These are phyloP conservation scores for Catamblyrhynchus diadema DNA, from an alignment of 2,797 vertebrate genomes.

Conservation along the genomic window DNA sequence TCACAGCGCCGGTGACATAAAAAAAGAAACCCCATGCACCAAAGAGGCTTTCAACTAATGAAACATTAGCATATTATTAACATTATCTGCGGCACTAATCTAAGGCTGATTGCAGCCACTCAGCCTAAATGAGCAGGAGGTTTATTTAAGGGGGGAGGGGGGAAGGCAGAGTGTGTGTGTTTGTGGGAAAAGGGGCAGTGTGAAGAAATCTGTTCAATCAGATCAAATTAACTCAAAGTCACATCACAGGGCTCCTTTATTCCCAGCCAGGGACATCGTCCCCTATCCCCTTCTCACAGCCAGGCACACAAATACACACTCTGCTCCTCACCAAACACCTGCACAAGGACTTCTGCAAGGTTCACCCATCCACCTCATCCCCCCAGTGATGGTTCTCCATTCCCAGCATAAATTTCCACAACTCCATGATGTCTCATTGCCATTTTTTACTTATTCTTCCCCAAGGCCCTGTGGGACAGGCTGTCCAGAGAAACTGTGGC, in stretches of 20 bases:
- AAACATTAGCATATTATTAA: slow-evolving; percentile 91
- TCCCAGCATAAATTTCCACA: neutral
- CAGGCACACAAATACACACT: neutral
- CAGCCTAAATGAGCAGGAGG: slow-evolving; percentile 79
- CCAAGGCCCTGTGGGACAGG: neutral
- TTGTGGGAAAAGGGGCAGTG: slow-evolving; percentile 8
- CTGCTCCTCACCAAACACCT: neutral
- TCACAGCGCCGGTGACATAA: neutral
- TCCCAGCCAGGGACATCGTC: neutral
- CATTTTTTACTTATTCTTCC: neutral
- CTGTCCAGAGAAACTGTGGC: neutral
- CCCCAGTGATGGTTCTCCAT: neutral
- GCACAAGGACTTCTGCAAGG: neutral
- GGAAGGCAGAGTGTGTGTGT: neutral
- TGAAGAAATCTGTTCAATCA: slow-evolving; percentile 65
- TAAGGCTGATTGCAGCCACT: slow-evolving; percentile 80
- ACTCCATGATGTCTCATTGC: neutral
- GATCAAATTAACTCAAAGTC: slow-evolving; percentile 75
- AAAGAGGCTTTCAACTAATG: slow-evolving; percentile 84
- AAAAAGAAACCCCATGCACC: slow-evolving; percentile 68
- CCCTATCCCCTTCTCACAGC: neutral
- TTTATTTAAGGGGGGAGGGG: slow-evolving; percentile 72
- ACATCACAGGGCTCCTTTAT: slow-evolving; percentile 26
- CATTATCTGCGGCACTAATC: slow-evolving; percentile 81
- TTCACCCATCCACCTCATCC: neutral